Evolutionary conservation across 2,113 vertebrate genomes (phyloP), one percentile per base, ranked within the genome.

Genomic region (Nycticryphes semicollaris): DNA sequence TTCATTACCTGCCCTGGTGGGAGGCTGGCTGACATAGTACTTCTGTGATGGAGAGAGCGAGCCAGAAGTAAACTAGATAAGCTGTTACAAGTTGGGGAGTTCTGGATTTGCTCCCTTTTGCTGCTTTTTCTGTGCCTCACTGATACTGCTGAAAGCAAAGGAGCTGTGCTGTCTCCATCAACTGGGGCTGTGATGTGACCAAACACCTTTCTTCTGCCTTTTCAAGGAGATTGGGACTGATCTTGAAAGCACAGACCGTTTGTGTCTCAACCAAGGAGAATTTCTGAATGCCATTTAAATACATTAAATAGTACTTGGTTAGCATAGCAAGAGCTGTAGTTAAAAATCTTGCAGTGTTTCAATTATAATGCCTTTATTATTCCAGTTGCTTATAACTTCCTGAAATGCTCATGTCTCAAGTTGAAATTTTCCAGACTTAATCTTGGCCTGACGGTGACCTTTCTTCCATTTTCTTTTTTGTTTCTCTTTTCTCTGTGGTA

Each of bases 361-460:
- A 47, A 2, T 93, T 94, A 77, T 67, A 85, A 92, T 80, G 90
- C 66, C 54, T 84, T 89, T 94, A 85, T 86, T 87, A 81, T 93
- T 93, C 64, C 53, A 89, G 63, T 94, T 92, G 74, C 80, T 93
- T 93, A 90, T 93, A 89, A 79, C 87, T 96, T 94, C 85, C 73
- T 93, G 77, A 96, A 94, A 67, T 43, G 14, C 35, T 95, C 5
- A 3, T 33, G 45, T 89, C 81, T 94, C 63, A 33, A 91, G 63
- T 22, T 86, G 91, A 96, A 93, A 84, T 57, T 93, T 93, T 94
- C 94, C 91, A 94, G 80, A 81, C 92, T 85, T 93, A 50, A 78
- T 94, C 78, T 96, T 92, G 89, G 84, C 94, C 92, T 96, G 64
- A 75, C 33, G 89, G 64, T 96, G 90, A 72, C 84, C 74, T 53